These are phyloP conservation scores for Brachymystax lenok DNA, from an alignment of 2,797 vertebrate genomes.

Conservation along the genomic window DNA sequence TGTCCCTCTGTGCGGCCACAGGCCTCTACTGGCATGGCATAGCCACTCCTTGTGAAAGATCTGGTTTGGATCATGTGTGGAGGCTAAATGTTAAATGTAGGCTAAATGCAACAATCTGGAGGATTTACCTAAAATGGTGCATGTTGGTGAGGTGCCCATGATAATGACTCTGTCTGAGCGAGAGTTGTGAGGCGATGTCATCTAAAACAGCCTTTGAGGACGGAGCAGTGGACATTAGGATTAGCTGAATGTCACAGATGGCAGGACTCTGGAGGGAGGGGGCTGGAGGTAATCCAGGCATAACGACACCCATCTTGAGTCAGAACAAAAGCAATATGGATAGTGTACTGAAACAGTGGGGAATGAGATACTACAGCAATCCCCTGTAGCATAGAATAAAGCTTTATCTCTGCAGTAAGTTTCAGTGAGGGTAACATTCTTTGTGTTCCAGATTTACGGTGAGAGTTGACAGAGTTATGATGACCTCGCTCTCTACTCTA, in stretches of 20 bases:
- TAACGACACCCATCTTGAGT: conserved; percentile 47
- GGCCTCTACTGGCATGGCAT: neutral
- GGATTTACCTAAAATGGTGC: conserved; percentile 9
- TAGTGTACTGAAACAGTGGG: conserved; percentile 8
- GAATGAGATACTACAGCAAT: neutral
- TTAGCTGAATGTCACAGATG: conserved; percentile 66
- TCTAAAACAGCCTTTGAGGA: conserved; percentile 37
- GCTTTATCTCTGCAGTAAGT: too few relatives aligned
- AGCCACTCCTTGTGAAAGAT: neutral
- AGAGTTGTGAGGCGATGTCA: conserved; percentile 54
- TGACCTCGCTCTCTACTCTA: neutral
- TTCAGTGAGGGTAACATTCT: too few relatives aligned
- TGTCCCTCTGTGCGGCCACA: neutral
- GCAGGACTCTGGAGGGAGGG: conserved; percentile 37
- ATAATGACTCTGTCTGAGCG: conserved; percentile 26
- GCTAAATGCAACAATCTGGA: conserved; percentile 21
- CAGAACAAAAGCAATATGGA: conserved; percentile 31
- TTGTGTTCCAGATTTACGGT: too few relatives aligned
- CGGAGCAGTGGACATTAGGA: conserved; percentile 47
- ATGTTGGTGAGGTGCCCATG: conserved; percentile 14
- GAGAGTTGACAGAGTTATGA: neutral
- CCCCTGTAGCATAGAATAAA: too few relatives aligned
- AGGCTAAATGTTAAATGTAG: neutral
- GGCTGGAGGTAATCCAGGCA: conserved; percentile 58
- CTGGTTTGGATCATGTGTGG: conserved; percentile 12